These are phyloP conservation scores for Zaprionus taronus DNA, from an alignment of 1,140 invertebrate species.

Conservation along the genomic window DNA sequence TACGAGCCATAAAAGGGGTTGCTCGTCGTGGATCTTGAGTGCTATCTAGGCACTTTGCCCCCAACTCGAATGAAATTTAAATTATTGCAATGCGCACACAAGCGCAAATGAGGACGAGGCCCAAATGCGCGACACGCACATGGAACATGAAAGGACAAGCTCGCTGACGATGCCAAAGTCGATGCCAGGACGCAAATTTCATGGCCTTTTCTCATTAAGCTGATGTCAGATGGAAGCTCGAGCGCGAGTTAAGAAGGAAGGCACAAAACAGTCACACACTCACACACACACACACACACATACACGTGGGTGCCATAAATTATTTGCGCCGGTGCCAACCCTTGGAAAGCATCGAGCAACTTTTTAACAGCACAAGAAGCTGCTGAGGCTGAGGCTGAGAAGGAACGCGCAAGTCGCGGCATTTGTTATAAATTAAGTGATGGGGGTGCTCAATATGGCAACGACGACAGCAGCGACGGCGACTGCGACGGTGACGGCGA, in stretches of 20 bases:
- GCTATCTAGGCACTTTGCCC: neutral
- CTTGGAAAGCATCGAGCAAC: conserved; percentile 61
- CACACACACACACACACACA: neutral
- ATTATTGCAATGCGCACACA: conserved; percentile 66
- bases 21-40: neutral
- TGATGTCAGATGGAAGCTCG: conserved; percentile 53
- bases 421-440: conserved; percentile 81
- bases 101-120: conserved; percentile 61
- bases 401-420: conserved; percentile 31
- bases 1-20: conserved; percentile 39
- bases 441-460: conserved; percentile 64
- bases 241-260: conserved; percentile 33
- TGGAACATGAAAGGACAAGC: conserved; percentile 36
- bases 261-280: neutral
- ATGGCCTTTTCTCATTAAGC: conserved; percentile 74
- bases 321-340: conserved; percentile 64
- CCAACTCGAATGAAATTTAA: conserved; percentile 56
- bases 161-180: conserved; percentile 5
- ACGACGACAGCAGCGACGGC: conserved; percentile 4
- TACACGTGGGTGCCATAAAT: conserved; percentile 75
- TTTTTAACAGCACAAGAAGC: conserved; percentile 45
- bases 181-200: conserved; percentile 62
- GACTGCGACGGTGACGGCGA: neutral
- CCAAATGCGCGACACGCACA: conserved; percentile 48
- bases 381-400: conserved; percentile 3